Evolutionary conservation across 1,140 invertebrate species (phyloP).

Genomic region (Chelonus insularis): DNA sequence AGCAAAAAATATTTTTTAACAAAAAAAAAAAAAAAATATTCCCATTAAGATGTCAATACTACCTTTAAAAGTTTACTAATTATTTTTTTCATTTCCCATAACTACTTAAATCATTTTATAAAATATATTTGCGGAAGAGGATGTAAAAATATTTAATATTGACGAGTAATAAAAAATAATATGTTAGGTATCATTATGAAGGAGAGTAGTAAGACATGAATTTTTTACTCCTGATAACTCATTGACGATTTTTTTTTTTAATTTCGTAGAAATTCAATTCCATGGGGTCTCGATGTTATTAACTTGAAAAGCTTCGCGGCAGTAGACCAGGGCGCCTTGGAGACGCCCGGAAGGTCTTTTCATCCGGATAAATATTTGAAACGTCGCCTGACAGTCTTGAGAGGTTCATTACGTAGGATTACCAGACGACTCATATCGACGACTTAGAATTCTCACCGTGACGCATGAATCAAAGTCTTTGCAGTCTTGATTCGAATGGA

Average conservation of each 20-base stretch:
- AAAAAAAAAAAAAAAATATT: too few species aligned
- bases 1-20: too few species aligned
- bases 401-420: slow-evolving; percentile 37
- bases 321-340: slow-evolving; percentile 12
- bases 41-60: too few species aligned
- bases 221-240: not conserved
- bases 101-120: too few species aligned
- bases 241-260: slow-evolving; percentile 21
- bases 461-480: slow-evolving; percentile 30
- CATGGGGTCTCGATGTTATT: slow-evolving; percentile 23
- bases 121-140: too few species aligned
- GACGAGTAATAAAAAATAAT: too few species aligned
- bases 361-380: slow-evolving; percentile 34
- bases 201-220: too few species aligned
- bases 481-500: slow-evolving; percentile 29
- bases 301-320: slow-evolving; percentile 21
- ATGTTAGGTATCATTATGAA: too few species aligned
- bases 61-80: too few species aligned
- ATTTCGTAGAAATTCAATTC: slow-evolving; percentile 28
- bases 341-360: slow-evolving; percentile 23
- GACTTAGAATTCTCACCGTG: slow-evolving; percentile 30
- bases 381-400: slow-evolving; percentile 33
- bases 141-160: too few species aligned
- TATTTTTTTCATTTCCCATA: too few species aligned
- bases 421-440: slow-evolving; percentile 33